Evolutionary conservation across 2,888 invertebrate genomes (phyloP), one percentile per base, ranked within the genome.

Genomic region (Mesochorus sp.): DNA sequence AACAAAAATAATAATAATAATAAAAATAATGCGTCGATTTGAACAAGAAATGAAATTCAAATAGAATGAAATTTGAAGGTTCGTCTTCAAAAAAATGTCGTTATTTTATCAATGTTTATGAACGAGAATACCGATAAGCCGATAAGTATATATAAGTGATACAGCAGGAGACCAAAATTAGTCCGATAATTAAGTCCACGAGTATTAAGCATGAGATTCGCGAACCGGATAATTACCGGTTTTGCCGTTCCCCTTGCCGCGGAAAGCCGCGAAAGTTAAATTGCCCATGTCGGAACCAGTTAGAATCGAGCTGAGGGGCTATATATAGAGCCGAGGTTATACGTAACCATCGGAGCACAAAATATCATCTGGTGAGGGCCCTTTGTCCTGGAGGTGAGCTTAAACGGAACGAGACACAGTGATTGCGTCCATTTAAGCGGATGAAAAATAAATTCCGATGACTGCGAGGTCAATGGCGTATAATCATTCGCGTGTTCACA

Each of bases 141-240:
- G n/a, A n/a, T n/a, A n/a, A n/a, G n/a, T n/a, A n/a, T n/a, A n/a
- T n/a, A n/a, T n/a, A n/a, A n/a, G n/a, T 55, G 31, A 62, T 68
- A 68, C 62, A 67, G 62, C 55, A 62, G 53, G 14, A 28, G 55
- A 61, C 37, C 57, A 28, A 70, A 75, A 75, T 71, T 62, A 78
- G 66, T 71, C 55, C 64, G 68, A 71, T 75, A 78, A 78, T 80
- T 44, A 64, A 67, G 39, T 74, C 67, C 57, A 47, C 42, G 61
- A 26, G 61, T 61, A 73, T 77, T 49, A 67, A 34, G 31, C 59
- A 57, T 37, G 75, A 76, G 68, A 79, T 79, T 37, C 53, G 37
- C 37, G 24, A 53, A 24, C 28, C 53, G 34, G 61, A 49, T 68
- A 77, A 77, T 73, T 77, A 67, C 61, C 17, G 67, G 26, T 62